Base-by-base conservation (phyloP, 2,888 invertebrate species). In the Leptinotarsa juncta region DNA sequence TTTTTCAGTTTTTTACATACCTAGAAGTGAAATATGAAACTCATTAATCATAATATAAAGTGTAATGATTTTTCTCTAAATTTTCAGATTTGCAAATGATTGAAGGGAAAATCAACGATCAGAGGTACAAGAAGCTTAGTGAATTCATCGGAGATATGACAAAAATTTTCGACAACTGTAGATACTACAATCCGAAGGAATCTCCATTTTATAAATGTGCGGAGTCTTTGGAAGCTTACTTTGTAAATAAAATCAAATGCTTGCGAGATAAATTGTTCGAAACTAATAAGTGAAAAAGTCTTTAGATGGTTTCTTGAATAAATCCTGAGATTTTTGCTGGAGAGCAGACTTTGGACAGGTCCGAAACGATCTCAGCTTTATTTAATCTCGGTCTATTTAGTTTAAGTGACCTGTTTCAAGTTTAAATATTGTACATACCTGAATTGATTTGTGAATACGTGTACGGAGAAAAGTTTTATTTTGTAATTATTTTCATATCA, bases 141-240 rank as follows among this genome's bases (percentile, higher is more conserved):
- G 97, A 99, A 87, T 98, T 98, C 88, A 96, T 98, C 85, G 96
- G 96, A 87, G 99, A 99, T 88, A 96, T 98, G 93, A 97, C 97
- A 78, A 97, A 97, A 89, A 97, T 99, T 86, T 98, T 99, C 89
- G 98, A 99, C 90, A 99, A 99, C 89, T 99, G 99, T 91, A 94
- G 98, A 81, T 96, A 97, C 87, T 98, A 97, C 89, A 98, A 98
- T 89, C 96, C 97, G 75, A 95, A 95, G 86, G 97, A 97, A 88
- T 97, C 98, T 20, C 95, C 96, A 77, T 97, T 98, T 89, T 98
- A 96, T 89, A 95, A 97, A 85, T 97, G 97, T 90, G 98, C 98
- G 26, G 97, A 98, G 87, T 94, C 95, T 71, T 91, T 99, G 78
- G 98, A 99, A 90, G 95, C 95, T 76, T 97, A 95, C 89, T 98